These are phyloP conservation scores for Asobara japonica DNA, from an alignment of 1,140 invertebrate genomes.

Conservation along the genomic window DNA sequence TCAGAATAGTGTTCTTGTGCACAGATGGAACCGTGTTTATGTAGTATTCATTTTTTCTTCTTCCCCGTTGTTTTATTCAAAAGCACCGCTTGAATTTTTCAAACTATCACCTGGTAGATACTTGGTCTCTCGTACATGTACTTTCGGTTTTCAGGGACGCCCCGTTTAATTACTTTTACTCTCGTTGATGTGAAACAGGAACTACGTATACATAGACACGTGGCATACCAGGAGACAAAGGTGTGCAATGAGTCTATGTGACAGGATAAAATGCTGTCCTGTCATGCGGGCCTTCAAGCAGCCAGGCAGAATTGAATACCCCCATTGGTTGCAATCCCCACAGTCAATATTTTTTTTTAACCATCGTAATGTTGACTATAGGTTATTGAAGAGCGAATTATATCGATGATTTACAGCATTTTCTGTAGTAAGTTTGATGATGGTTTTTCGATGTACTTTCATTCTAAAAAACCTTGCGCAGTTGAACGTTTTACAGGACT, in stretches of 20 bases:
- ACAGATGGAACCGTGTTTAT: background rate
- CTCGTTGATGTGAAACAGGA: constrained; percentile 35
- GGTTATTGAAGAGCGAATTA: too few species aligned
- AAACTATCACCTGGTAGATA: constrained; percentile 31
- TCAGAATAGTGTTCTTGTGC: background rate
- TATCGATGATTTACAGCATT: too few species aligned
- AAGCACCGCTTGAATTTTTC: background rate
- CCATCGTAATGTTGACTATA: too few species aligned
- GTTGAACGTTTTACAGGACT: too few species aligned
- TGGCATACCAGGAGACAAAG: background rate
- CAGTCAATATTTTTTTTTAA: background rate
- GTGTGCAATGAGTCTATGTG: background rate
- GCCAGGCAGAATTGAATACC: background rate
- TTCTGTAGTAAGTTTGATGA: too few species aligned
- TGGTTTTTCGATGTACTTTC: too few species aligned
- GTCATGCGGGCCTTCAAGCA: background rate
- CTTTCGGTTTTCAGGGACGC: constrained; percentile 47
- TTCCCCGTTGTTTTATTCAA: constrained; percentile 10
- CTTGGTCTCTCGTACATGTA: constrained; percentile 7
- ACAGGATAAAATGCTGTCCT: constrained; percentile 20
- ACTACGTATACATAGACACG: constrained; percentile 23
- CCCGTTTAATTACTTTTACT: constrained; percentile 42
- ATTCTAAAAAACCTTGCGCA: too few species aligned
- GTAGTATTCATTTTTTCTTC: background rate
- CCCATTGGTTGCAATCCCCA: background rate